A percentile compares a stretch with the other conserved stretches of the same genome.
Conservation (phyloP, 2,113 vertebrate species). For the Otis tarda region DNA sequence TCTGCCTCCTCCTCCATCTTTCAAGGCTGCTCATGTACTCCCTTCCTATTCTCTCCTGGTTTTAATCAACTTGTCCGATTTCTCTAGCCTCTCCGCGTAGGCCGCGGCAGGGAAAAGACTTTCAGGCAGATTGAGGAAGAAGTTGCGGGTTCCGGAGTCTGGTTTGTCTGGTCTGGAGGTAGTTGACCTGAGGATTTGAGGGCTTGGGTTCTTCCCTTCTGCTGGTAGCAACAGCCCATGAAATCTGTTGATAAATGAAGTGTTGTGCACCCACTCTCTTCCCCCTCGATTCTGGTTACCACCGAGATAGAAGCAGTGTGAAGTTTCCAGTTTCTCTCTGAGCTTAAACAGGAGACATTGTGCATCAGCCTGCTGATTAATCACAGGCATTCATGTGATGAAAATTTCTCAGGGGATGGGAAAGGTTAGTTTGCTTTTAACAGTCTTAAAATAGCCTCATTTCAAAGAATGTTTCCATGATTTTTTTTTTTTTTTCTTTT, state of each 20-base stretch:
- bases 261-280: background rate
- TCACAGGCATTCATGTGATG: background rate
- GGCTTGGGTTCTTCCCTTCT: background rate
- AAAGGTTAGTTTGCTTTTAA: conserved; percentile 36
- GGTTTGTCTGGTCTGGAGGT: background rate
- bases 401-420: background rate
- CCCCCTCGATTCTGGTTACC: background rate
- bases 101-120: background rate
- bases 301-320: background rate
- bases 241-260: background rate
- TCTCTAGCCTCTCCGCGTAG: background rate
- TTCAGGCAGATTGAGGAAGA: background rate
- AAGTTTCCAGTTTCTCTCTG: background rate
- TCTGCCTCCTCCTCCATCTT: background rate
- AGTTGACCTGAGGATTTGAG: background rate
- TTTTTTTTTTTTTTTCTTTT: background rate
- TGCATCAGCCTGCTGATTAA: conserved; percentile 28
- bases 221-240: background rate
- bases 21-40: background rate
- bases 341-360: background rate
- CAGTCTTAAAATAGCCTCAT: conserved; percentile 27
- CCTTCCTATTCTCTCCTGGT: background rate
- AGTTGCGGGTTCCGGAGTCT: background rate
- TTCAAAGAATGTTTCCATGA: background rate
- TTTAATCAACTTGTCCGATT: background rate